Evolutionary conservation across 1,140 invertebrate species (phyloP).

Genomic region (Zaprionus nigranus): DNA sequence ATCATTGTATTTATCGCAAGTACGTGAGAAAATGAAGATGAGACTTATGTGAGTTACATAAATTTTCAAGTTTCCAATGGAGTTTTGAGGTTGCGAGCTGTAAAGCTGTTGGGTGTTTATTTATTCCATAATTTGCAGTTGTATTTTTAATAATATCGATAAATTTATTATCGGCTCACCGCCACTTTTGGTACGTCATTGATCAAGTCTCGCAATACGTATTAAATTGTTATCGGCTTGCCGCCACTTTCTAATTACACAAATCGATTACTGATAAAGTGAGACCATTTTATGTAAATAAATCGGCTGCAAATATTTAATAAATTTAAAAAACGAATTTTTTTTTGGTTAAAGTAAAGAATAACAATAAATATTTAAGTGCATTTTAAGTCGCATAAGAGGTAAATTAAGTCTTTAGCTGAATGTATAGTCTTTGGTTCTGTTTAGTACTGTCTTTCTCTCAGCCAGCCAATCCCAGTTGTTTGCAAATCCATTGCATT

Average conservation of each 20-base stretch:
- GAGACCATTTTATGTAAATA: not conserved
- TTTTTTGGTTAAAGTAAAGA: not conserved
- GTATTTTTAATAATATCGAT: no score
- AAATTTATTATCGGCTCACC: no score
- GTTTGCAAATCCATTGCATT: not conserved
- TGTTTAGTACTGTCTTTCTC: not conserved
- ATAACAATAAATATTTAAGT: not conserved
- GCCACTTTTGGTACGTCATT: no score
- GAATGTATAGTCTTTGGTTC: not conserved
- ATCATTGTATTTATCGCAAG: slow-evolving; percentile 6
- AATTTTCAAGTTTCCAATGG: not conserved
- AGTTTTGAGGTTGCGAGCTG: no score
- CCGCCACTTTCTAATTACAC: no score
- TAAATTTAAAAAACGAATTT: not conserved
- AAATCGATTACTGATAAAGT: no score
- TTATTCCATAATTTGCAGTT: no score
- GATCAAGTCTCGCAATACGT: no score
- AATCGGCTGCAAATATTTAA: not conserved
- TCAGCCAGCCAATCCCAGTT: not conserved
- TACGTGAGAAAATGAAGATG: not conserved
- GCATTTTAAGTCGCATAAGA: no score
- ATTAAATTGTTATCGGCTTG: no score
- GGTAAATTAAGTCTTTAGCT: not conserved
- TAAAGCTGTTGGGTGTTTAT: no score
- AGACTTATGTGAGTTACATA: not conserved